phyloP scores from a whole-genome alignment of 2,797 vertebrate genomes.

The Chaunax sp. region DNA sequence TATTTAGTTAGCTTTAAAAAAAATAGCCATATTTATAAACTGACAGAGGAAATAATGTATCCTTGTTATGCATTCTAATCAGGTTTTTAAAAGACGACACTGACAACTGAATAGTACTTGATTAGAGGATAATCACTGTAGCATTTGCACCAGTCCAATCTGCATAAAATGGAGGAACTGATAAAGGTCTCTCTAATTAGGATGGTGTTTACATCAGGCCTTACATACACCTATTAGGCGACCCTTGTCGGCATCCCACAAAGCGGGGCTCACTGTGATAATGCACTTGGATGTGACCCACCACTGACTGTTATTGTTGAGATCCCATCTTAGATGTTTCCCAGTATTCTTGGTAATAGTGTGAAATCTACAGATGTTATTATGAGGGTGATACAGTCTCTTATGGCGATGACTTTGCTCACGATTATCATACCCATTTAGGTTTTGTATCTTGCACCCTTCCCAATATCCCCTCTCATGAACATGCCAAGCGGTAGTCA shows the following conservation, averaged over 20 bases:
- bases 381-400: conserved; percentile 80
- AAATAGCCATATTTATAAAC: conserved; percentile 50
- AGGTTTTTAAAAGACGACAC: conserved; percentile 68
- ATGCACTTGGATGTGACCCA: conserved; percentile 66
- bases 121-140: conserved; percentile 80
- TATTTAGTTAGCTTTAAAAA: conserved; percentile 49
- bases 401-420: conserved; percentile 85
- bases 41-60: conserved; percentile 50
- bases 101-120: conserved; percentile 77
- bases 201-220: conserved; percentile 73
- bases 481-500: conserved; percentile 75
- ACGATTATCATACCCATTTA: conserved; percentile 86
- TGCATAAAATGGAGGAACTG: conserved; percentile 75
- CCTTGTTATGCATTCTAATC: conserved; percentile 76
- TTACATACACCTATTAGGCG: conserved; percentile 74
- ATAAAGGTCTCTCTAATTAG: conserved; percentile 80
- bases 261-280: conserved; percentile 71
- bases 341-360: conserved; percentile 82
- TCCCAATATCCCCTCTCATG: conserved; percentile 72
- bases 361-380: conserved; percentile 82
- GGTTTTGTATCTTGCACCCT: conserved; percentile 78
- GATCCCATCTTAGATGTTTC: conserved; percentile 77
- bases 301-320: conserved; percentile 73
- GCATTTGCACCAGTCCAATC: conserved; percentile 71
- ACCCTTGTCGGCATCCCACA: conserved; percentile 70